A percentile compares a stretch with the other conserved stretches of the same genome.
These are phyloP conservation scores for Hyperoodon ampullatus DNA, from an alignment of 2,113 vertebrate genomes.

Conservation along the genomic window DNA sequence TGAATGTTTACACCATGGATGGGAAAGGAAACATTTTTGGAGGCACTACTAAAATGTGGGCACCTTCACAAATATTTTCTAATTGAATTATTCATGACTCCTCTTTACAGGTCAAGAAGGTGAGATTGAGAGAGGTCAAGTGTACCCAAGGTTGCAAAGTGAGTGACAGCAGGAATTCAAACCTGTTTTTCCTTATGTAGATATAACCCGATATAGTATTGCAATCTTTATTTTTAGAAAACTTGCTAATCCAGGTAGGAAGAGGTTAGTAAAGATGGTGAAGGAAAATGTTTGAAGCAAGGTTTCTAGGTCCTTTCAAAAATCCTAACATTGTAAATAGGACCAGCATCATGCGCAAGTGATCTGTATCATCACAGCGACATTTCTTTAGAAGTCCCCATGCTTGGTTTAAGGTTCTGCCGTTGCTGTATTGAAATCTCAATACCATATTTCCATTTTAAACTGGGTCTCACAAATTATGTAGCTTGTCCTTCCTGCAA, in stretches of 20 bases:
- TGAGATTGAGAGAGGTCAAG: neutral
- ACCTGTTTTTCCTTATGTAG: neutral
- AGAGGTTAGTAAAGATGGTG: neutral
- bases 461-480: neutral
- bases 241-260: neutral
- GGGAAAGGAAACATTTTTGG: neutral
- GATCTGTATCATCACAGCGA: neutral
- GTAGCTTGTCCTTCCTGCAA: neutral
- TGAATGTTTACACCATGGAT: neutral
- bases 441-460: slow-evolving; percentile 11
- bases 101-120: neutral
- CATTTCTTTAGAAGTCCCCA: neutral
- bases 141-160: neutral
- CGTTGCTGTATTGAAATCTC: neutral
- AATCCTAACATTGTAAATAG: neutral
- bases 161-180: neutral
- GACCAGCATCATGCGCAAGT: neutral
- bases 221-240: neutral
- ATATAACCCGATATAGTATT: neutral
- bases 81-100: neutral
- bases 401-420: neutral
- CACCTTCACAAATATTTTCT: neutral
- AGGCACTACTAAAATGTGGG: neutral
- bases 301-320: neutral
- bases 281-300: neutral